These are phyloP conservation scores for Agriopis marginaria DNA, from an alignment of 2,888 invertebrate genomes.

Conservation along the genomic window DNA sequence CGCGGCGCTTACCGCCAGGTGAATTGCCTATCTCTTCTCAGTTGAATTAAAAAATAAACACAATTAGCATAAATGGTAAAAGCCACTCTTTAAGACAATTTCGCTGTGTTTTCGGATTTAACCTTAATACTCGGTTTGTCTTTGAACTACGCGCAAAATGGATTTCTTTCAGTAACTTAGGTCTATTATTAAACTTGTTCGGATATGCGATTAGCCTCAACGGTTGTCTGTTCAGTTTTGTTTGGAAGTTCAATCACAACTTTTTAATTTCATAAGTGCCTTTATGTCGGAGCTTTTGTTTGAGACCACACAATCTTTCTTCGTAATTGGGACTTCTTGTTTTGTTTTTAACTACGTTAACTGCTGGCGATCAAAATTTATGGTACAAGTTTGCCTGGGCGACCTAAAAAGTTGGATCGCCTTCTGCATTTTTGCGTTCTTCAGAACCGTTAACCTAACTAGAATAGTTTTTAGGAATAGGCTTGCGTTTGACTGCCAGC, in stretches of 20 bases:
- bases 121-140: background rate
- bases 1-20: too few relatives aligned
- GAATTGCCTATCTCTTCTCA: too few relatives aligned
- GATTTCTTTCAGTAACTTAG: slow-evolving; percentile 29
- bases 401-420: background rate
- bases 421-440: background rate
- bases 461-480: too few relatives aligned
- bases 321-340: slow-evolving; percentile 1
- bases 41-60: too few relatives aligned
- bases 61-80: too few relatives aligned
- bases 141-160: slow-evolving; percentile 25
- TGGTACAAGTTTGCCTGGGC: background rate
- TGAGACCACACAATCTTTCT: slow-evolving; percentile 9
- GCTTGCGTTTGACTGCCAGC: too few relatives aligned
- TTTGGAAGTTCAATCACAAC: slow-evolving; percentile 29
- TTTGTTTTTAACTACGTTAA: slow-evolving; percentile 7
- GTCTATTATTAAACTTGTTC: slow-evolving; percentile 27
- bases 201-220: slow-evolving; percentile 24
- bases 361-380: background rate
- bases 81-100: background rate
- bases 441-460: too few relatives aligned
- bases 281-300: slow-evolving; percentile 15
- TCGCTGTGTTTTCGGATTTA: background rate
- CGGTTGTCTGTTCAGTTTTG: slow-evolving; percentile 23
- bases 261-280: slow-evolving; percentile 31